Evolutionary conservation across 2,113 vertebrate species (phyloP).

Genomic region (Microcebus griseorufus): DNA sequence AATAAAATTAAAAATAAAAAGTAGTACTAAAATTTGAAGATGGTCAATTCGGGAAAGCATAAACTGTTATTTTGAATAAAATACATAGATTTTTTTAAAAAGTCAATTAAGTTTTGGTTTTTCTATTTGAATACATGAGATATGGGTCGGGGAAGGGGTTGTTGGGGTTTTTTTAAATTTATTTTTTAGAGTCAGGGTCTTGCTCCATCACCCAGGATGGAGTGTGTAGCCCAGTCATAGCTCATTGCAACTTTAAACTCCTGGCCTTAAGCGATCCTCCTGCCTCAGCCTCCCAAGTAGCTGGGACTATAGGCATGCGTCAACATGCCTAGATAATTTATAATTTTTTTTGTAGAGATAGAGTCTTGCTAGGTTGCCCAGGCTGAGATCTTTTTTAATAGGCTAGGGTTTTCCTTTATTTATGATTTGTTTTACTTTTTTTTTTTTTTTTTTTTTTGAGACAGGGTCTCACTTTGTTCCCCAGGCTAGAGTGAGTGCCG

Average conservation of each 20-base stretch:
- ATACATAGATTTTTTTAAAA: not conserved
- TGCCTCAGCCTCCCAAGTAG: too few species aligned
- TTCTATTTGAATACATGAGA: not conserved
- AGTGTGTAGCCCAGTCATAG: too few species aligned
- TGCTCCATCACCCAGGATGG: not conserved
- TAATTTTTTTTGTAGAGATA: too few species aligned
- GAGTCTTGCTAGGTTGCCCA: too few species aligned
- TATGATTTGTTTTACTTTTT: not conserved
- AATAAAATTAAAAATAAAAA: not conserved
- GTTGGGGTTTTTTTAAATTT: not conserved
- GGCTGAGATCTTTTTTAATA: not conserved
- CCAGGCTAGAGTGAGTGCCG: too few species aligned
- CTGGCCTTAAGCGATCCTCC: too few species aligned
- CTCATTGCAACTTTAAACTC: too few species aligned
- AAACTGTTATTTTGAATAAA: not conserved
- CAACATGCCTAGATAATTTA: too few species aligned
- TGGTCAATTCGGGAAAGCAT: not conserved
- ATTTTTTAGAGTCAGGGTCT: not conserved
- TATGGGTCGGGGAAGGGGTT: not conserved
- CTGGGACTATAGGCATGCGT: too few species aligned
- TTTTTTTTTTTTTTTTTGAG: too few species aligned
- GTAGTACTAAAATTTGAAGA: not conserved
- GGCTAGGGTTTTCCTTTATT: not conserved
- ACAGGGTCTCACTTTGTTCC: too few species aligned
- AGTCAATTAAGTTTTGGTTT: conserved; percentile 1